These are phyloP conservation scores for Diogma glabrata DNA, from an alignment of 2,888 invertebrate species.

Conservation along the genomic window DNA sequence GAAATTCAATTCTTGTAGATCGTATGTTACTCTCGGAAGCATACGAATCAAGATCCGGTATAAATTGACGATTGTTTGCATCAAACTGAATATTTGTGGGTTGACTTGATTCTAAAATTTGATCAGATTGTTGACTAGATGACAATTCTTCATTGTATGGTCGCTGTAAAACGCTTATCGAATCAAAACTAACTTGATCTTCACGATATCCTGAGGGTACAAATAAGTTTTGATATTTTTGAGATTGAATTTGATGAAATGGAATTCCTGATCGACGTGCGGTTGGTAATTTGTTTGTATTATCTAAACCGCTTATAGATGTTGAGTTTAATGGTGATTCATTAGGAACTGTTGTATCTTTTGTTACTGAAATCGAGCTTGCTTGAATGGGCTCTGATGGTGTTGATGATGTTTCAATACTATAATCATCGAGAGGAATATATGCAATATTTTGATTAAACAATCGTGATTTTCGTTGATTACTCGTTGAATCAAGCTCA, in stretches of 20 bases:
- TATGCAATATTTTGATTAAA: not conserved
- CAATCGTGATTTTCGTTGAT: not conserved
- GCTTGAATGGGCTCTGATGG: slow-evolving; percentile 6
- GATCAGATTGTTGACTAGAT: slow-evolving; percentile 20
- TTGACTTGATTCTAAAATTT: slow-evolving; percentile 20
- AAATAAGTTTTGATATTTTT: slow-evolving; percentile 32
- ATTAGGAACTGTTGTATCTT: not conserved
- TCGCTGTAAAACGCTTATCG: slow-evolving; percentile 22
- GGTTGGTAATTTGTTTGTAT: slow-evolving; percentile 20
- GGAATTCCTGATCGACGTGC: slow-evolving; percentile 35
- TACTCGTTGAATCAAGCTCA: not conserved
- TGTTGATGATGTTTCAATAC: not conserved
- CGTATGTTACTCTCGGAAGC: not conserved
- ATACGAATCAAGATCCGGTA: not conserved
- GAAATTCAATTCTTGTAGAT: slow-evolving; percentile 27
- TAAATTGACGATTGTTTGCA: slow-evolving; percentile 22
- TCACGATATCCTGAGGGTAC: slow-evolving; percentile 36
- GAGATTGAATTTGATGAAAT: slow-evolving; percentile 33
- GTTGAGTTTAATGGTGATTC: not conserved
- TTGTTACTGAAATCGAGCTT: not conserved
- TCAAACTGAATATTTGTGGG: slow-evolving; percentile 22
- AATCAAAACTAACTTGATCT: slow-evolving; percentile 32
- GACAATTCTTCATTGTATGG: slow-evolving; percentile 30
- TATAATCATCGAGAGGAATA: slow-evolving; percentile 5
- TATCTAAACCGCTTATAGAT: not conserved